phyloP scores from a whole-genome alignment of 2,888 invertebrate genomes.

The Erpobdella octoculata region DNA sequence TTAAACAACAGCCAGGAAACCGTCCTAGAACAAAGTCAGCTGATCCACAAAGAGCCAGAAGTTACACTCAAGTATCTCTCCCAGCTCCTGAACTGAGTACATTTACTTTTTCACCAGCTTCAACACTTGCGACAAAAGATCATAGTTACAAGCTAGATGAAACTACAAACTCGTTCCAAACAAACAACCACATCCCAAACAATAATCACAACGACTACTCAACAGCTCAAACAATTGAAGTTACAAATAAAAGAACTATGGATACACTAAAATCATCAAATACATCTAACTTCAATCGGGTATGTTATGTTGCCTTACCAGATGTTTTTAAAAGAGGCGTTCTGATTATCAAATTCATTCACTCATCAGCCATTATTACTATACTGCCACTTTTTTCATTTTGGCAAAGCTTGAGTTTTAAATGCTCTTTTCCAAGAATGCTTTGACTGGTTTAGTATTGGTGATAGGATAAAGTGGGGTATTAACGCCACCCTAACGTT shows the following conservation, averaged over 20 bases:
- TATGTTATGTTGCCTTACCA: too few relatives aligned
- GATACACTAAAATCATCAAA: background rate
- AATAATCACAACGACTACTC: slow-evolving; percentile 17
- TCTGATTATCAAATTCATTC: too few relatives aligned
- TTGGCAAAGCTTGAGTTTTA: too few relatives aligned
- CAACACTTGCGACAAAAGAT: background rate
- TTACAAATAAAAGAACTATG: background rate
- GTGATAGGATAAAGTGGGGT: too few relatives aligned
- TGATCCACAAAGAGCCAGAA: background rate
- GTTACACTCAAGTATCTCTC: background rate
- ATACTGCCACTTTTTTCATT: too few relatives aligned
- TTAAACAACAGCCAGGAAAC: slow-evolving; percentile 1
- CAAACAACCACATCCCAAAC: background rate
- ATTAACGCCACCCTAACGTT: too few relatives aligned
- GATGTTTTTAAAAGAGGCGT: too few relatives aligned
- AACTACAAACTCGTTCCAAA: background rate
- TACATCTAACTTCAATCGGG: too few relatives aligned
- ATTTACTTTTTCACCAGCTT: background rate
- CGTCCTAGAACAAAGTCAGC: background rate
- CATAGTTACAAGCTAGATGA: background rate
- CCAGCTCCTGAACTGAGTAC: background rate
- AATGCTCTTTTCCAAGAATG: too few relatives aligned
- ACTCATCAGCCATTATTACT: too few relatives aligned
- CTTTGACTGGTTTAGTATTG: too few relatives aligned
- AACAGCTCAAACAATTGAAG: background rate